phyloP scores from a whole-genome alignment of 2,797 vertebrate species.

The Phaenicophaeus curvirostris region DNA sequence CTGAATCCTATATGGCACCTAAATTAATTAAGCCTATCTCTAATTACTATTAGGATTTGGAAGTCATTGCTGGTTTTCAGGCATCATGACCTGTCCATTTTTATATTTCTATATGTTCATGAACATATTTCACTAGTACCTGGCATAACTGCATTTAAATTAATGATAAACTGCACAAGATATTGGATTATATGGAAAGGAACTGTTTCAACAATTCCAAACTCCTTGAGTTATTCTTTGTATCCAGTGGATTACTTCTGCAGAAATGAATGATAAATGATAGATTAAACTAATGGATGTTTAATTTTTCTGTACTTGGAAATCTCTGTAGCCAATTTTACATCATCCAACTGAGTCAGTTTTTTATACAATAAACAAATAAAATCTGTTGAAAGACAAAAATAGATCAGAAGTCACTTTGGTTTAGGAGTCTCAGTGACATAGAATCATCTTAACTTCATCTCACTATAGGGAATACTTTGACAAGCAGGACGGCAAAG shows the following conservation, averaged over 20 bases:
- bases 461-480: not conserved
- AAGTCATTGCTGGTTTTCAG: not conserved
- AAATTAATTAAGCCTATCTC: not conserved
- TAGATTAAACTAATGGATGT: not conserved
- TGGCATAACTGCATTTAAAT: not conserved
- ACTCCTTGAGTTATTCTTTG: not conserved
- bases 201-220: not conserved
- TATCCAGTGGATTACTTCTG: not conserved
- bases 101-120: not conserved
- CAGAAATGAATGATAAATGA: not conserved
- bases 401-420: not conserved
- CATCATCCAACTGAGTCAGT: not conserved
- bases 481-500: not conserved
- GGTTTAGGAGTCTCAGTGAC: not conserved
- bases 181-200: not conserved
- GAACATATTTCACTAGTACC: not conserved
- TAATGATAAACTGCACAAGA: not conserved
- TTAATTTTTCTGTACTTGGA: not conserved
- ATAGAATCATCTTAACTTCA: not conserved
- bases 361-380: slow-evolving; percentile 10
- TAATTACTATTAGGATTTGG: not conserved
- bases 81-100: not conserved
- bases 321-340: not conserved
- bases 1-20: not conserved
- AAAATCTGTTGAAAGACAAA: slow-evolving; percentile 18